These are phyloP conservation scores for Astreopora myriophthalma DNA, from an alignment of 64 coral and sea anemone genomes.

Conservation along the genomic window DNA sequence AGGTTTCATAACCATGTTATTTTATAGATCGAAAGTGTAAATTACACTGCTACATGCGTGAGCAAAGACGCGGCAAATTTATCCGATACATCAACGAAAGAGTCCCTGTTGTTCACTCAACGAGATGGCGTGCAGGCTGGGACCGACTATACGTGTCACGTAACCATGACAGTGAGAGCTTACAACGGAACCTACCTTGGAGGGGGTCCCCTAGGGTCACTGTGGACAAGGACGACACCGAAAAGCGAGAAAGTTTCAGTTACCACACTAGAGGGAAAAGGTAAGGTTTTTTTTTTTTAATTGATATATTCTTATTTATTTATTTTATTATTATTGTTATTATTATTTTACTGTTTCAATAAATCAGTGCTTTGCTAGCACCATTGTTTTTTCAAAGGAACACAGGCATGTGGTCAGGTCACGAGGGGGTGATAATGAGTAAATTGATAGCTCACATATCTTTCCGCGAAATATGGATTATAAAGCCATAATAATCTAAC, in stretches of 20 bases:
- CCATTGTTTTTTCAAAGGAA: too few species aligned
- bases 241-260: slow-evolving; percentile 77
- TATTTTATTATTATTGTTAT: too few species aligned
- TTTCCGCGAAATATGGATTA: too few species aligned
- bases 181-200: slow-evolving; percentile 74
- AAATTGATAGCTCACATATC: too few species aligned
- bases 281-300: too few species aligned
- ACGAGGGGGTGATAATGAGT: too few species aligned
- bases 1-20: neutral
- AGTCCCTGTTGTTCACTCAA: slow-evolving; percentile 54
- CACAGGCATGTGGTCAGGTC: too few species aligned
- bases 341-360: too few species aligned
- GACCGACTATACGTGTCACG: slow-evolving; percentile 91
- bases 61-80: slow-evolving; percentile 77
- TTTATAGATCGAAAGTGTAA: slow-evolving; percentile 52
- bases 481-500: neutral
- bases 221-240: slow-evolving; percentile 77
- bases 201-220: slow-evolving; percentile 46
- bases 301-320: too few species aligned
- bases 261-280: slow-evolving; percentile 96
- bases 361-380: too few species aligned
- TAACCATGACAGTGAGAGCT: slow-evolving; percentile 82
- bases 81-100: slow-evolving; percentile 20
- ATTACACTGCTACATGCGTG: slow-evolving; percentile 80
- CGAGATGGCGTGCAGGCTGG: slow-evolving; percentile 81